phyloP scores from a whole-genome alignment of 1,140 invertebrate species.

The Saccostrea glomerata region DNA sequence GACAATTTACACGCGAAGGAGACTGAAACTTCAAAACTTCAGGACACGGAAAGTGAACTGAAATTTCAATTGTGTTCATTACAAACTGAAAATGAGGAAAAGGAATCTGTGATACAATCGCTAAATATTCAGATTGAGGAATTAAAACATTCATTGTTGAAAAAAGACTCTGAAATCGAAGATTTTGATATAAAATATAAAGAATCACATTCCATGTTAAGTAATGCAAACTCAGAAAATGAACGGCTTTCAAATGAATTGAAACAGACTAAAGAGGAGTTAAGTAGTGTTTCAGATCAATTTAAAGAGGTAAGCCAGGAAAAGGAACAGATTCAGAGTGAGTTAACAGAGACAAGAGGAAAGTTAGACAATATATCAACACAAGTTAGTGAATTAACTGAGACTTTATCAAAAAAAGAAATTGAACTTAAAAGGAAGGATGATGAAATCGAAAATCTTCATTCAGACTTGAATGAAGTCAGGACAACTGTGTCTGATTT shows the following conservation, averaged over 20 bases:
- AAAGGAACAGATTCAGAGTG: neutral
- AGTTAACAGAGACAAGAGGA: neutral
- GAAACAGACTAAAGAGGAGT: neutral
- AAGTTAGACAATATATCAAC: neutral
- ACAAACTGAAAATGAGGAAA: conserved; percentile 25
- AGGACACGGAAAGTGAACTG: neutral
- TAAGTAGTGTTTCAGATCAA: neutral
- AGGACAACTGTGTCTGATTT: conserved; percentile 46
- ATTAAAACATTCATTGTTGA: conserved; percentile 20
- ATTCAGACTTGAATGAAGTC: conserved; percentile 37
- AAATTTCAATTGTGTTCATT: conserved; percentile 25
- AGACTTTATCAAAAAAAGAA: conserved; percentile 9
- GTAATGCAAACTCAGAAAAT: neutral
- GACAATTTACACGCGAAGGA: neutral
- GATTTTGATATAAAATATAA: neutral
- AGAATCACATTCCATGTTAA: conserved; percentile 18
- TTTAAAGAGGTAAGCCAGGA: neutral
- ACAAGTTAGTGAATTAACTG: conserved; percentile 34
- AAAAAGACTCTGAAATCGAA: neutral
- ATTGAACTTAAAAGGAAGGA: conserved; percentile 38
- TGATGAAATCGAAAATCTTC: conserved; percentile 27
- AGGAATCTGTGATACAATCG: conserved; percentile 9
- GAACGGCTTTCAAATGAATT: conserved; percentile 34
- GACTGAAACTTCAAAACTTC: neutral
- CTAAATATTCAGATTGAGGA: conserved; percentile 27